Conservation (phyloP, 2,113 vertebrate genomes). For the Marmota monax region DNA sequence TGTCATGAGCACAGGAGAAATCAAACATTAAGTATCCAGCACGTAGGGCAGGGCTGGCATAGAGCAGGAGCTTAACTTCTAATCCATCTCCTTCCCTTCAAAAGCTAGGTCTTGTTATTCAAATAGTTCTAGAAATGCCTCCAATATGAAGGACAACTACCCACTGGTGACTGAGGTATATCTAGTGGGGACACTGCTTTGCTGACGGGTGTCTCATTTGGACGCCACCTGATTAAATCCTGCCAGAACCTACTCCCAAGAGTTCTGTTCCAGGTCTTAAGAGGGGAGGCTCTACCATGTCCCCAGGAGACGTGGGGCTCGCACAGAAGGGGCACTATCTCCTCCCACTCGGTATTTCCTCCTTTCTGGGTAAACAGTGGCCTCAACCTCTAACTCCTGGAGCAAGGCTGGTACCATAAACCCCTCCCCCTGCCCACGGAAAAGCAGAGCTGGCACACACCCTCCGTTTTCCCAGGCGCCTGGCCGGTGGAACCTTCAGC, state of each 20-base stretch:
- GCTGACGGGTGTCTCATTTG: background rate
- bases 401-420: background rate
- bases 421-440: conserved; percentile 55
- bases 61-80: background rate
- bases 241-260: background rate
- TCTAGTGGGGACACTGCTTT: background rate
- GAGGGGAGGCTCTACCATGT: background rate
- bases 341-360: background rate
- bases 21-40: background rate
- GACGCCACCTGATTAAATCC: background rate
- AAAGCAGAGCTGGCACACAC: conserved; percentile 40
- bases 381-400: conserved; percentile 6
- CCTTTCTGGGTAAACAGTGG: conserved; percentile 8
- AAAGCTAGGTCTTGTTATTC: background rate
- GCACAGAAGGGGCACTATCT: background rate
- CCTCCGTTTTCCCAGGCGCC: background rate
- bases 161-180: background rate
- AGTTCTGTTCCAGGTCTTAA: background rate
- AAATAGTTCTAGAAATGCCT: conserved; percentile 1
- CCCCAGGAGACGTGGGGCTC: background rate
- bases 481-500: conserved; percentile 27
- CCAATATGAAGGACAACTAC: background rate
- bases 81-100: background rate
- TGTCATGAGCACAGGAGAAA: background rate
- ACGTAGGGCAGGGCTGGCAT: background rate